Evolutionary conservation across 2,797 vertebrate genomes (phyloP).

Genomic region (Paedocypris micromegethes): DNA sequence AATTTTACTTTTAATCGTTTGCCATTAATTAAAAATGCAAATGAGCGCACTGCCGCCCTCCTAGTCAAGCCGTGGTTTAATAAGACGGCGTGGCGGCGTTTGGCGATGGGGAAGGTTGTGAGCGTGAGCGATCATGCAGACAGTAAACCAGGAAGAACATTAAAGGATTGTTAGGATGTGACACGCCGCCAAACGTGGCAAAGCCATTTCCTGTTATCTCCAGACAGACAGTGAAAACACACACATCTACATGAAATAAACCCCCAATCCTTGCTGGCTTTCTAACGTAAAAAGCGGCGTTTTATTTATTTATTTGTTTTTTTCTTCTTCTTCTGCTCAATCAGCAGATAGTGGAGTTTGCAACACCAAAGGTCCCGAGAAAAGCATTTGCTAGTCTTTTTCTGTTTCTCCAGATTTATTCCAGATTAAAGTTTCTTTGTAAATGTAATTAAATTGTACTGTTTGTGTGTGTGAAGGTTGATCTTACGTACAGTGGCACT

Average conservation of each 20-base stretch:
- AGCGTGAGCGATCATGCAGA: constrained; percentile 19
- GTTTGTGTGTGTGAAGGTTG: too few species aligned
- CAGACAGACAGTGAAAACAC: constrained; percentile 29
- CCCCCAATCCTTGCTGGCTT: neutral
- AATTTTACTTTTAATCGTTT: constrained; percentile 56
- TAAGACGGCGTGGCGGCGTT: constrained; percentile 14
- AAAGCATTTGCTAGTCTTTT: too few species aligned
- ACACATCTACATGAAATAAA: constrained; percentile 2
- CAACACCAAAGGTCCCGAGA: too few species aligned
- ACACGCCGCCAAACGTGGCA: constrained; percentile 34
- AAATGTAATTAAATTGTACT: too few species aligned
- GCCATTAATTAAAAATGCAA: constrained; percentile 59
- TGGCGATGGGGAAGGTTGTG: constrained; percentile 17
- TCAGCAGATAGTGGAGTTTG: too few species aligned
- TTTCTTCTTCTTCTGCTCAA: too few species aligned
- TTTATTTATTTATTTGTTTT: neutral
- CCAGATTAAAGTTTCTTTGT: too few species aligned
- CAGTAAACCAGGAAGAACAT: constrained; percentile 25
- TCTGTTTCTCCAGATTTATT: too few species aligned
- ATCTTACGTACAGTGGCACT: too few species aligned
- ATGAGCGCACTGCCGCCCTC: constrained; percentile 38
- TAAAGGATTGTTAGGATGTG: constrained; percentile 30
- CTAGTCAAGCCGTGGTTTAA: constrained; percentile 28
- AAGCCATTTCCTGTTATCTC: constrained; percentile 29
- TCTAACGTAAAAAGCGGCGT: too few species aligned